Conservation (phyloP, 2,797 vertebrate species). For the Poeciliopsis turneri region DNA sequence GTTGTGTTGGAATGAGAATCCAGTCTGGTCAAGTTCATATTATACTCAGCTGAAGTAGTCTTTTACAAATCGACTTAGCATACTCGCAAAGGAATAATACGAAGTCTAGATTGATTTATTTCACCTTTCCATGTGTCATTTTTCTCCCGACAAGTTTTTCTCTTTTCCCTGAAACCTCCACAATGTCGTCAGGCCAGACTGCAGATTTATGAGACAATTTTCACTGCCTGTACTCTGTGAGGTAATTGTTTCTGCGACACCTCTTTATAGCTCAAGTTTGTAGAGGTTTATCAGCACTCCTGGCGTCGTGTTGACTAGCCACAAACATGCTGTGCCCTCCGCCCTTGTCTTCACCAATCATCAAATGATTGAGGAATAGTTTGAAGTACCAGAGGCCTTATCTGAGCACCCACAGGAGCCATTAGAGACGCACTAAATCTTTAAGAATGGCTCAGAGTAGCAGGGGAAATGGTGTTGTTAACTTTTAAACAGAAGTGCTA, state of each 20-base stretch:
- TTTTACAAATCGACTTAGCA: background rate
- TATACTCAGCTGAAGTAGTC: background rate
- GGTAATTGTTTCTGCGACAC: slow-evolving; percentile 31
- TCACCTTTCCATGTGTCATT: background rate
- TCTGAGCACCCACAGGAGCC: slow-evolving; percentile 21
- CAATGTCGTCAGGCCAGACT: slow-evolving; percentile 8
- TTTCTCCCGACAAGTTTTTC: slow-evolving; percentile 16
- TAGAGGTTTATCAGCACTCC: slow-evolving; percentile 21
- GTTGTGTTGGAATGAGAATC: background rate
- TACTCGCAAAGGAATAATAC: background rate
- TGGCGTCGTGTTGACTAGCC: slow-evolving; percentile 11
- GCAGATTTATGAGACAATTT: slow-evolving; percentile 49
- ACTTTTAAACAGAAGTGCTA: slow-evolving; percentile 19
- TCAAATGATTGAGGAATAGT: slow-evolving; percentile 54
- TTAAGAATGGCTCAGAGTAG: slow-evolving; percentile 35
- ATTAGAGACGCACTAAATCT: slow-evolving; percentile 44
- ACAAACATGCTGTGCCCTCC: slow-evolving; percentile 28
- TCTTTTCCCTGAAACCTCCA: slow-evolving; percentile 3
- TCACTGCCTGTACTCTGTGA: slow-evolving; percentile 34
- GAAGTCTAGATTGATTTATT: background rate
- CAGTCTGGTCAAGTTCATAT: background rate
- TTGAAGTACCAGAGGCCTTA: slow-evolving; percentile 26
- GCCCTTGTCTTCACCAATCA: slow-evolving; percentile 24
- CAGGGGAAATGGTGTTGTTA: slow-evolving; percentile 30
- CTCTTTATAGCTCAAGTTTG: slow-evolving; percentile 46